Evolutionary conservation across 2,797 vertebrate genomes (phyloP).

Genomic region (Taenioides sp.): DNA sequence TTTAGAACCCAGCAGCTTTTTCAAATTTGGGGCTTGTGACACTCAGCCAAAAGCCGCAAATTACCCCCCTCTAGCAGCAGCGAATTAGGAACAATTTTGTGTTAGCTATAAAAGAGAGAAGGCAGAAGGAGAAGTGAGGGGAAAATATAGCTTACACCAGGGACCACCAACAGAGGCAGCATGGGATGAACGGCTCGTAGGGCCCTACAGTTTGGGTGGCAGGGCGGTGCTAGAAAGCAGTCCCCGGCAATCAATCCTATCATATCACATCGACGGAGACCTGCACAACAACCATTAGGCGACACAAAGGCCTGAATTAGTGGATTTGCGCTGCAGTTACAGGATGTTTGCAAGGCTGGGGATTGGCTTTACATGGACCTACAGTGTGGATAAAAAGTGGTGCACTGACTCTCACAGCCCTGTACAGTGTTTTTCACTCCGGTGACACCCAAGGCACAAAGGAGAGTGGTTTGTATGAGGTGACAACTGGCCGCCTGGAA

Average conservation of each 20-base stretch:
- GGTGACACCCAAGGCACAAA: conserved; percentile 35
- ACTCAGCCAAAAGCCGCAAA: conserved; percentile 85
- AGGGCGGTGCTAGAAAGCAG: conserved; percentile 72
- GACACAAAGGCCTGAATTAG: conserved; percentile 70
- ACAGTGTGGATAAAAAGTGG: conserved; percentile 50
- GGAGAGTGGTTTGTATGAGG: conserved; percentile 46
- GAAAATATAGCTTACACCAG: conserved; percentile 82
- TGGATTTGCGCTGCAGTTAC: conserved; percentile 67
- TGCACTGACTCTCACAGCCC: conserved; percentile 26
- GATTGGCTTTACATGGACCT: conserved; percentile 60
- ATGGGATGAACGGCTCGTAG: conserved; percentile 69
- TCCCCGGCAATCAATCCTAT: conserved; percentile 72
- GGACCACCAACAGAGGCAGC: conserved; percentile 82
- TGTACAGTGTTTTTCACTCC: conserved; percentile 21
- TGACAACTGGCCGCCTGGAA: conserved; percentile 64
- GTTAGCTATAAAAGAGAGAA: conserved; percentile 81
- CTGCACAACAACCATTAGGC: conserved; percentile 69
- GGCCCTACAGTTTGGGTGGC: conserved; percentile 78
- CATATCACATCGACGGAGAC: conserved; percentile 66
- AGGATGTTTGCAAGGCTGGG: conserved; percentile 69
- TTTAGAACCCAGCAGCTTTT: conserved; percentile 78
- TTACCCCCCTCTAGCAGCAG: conserved; percentile 85
- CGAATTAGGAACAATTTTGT: conserved; percentile 87
- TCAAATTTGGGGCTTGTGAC: conserved; percentile 83
- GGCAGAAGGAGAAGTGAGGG: conserved; percentile 71